phyloP scores from a whole-genome alignment of 64 coral and sea anemone genomes.

The Pocillopora verrucosa region DNA sequence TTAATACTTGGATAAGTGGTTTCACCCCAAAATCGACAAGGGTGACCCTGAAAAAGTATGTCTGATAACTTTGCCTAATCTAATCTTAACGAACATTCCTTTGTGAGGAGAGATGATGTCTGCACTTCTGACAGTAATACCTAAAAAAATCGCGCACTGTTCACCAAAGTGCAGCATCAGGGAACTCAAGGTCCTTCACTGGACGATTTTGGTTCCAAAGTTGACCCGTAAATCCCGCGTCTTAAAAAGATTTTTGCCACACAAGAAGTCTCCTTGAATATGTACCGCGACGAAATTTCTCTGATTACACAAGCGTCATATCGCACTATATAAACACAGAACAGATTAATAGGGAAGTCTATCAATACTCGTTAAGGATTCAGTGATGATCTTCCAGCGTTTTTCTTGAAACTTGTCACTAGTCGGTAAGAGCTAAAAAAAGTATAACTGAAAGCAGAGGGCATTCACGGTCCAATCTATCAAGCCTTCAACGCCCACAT shows the following conservation, averaged over 20 bases:
- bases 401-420: background rate
- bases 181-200: background rate
- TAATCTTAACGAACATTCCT: slow-evolving; percentile 28
- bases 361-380: background rate
- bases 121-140: background rate
- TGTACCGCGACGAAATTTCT: background rate
- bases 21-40: background rate
- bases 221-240: too few relatives aligned
- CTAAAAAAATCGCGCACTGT: background rate
- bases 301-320: background rate
- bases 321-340: slow-evolving; percentile 18
- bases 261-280: background rate
- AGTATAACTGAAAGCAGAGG: background rate
- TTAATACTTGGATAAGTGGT: background rate
- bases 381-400: background rate
- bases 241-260: background rate
- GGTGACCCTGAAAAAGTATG: background rate
- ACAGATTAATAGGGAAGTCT: background rate
- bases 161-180: background rate
- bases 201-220: background rate
- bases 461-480: background rate
- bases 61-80: slow-evolving; percentile 24
- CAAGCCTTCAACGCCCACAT: slow-evolving; percentile 20
- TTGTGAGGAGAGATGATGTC: background rate
- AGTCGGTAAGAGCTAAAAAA: background rate